Percentiles rank a stretch among this genome's conserved stretches.
Conservation (phyloP, 2,888 invertebrate species). For the Notodonta dromedarius region DNA sequence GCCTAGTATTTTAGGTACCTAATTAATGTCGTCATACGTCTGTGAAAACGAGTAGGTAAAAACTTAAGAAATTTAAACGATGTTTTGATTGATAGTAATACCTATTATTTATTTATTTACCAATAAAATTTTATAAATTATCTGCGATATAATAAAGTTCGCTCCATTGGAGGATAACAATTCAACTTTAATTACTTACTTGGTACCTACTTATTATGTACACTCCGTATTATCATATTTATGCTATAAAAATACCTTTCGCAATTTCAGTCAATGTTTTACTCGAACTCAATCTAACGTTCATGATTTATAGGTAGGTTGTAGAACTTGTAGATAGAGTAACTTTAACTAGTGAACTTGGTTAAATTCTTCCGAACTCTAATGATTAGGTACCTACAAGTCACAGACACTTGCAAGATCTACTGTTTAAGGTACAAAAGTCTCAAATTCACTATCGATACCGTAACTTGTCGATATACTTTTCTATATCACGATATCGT, state of each 20-base stretch:
- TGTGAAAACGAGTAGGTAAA: too few species aligned
- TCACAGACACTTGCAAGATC: too few species aligned
- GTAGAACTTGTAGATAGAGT: neutral
- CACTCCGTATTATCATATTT: conserved; percentile 25
- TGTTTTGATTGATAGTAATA: conserved; percentile 12
- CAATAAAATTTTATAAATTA: conserved; percentile 43
- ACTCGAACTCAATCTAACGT: conserved; percentile 20
- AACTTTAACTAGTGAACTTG: neutral
- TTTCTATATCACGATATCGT: conserved; percentile 92
- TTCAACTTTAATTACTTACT: conserved; percentile 28
- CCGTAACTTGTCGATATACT: conserved; percentile 87
- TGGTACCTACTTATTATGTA: conserved; percentile 17
- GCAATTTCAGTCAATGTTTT: conserved; percentile 64
- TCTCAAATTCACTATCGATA: conserved; percentile 50
- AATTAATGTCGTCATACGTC: too few species aligned
- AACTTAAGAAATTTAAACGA: neutral
- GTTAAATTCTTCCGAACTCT: too few species aligned
- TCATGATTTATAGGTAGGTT: conserved; percentile 1
- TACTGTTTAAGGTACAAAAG: neutral
- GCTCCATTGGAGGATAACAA: conserved; percentile 68
- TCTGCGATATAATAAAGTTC: conserved; percentile 45
- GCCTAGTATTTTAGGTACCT: too few species aligned
- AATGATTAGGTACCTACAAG: neutral
- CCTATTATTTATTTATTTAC: conserved; percentile 26
- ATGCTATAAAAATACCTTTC: conserved; percentile 73